These are phyloP conservation scores for Chelon auratus DNA, from an alignment of 2,797 vertebrate genomes.

Conservation along the genomic window DNA sequence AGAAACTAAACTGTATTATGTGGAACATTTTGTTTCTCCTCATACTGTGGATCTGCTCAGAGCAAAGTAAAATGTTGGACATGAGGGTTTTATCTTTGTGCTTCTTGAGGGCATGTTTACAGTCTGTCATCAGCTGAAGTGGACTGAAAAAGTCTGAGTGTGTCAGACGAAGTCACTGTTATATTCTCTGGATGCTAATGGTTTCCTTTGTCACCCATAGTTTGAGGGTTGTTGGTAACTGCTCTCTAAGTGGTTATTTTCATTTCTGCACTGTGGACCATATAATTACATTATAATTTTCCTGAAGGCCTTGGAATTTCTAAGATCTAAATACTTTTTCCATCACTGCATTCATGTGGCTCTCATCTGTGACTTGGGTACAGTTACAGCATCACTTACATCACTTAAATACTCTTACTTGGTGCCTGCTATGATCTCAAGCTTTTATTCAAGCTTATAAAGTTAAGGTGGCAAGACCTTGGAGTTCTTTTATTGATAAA, in stretches of 20 bases:
- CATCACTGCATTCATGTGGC: background rate
- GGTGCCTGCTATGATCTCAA: slow-evolving; percentile 33
- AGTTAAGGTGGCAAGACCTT: slow-evolving; percentile 19
- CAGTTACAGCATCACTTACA: slow-evolving; percentile 8
- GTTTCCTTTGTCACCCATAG: background rate
- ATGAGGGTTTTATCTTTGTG: background rate
- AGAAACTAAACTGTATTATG: slow-evolving; percentile 38
- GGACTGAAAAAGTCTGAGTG: background rate
- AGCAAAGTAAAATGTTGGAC: slow-evolving; percentile 24
- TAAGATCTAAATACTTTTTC: background rate
- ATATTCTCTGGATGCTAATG: background rate
- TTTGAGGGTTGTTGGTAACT: background rate
- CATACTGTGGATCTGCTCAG: slow-evolving; percentile 10
- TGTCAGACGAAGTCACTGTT: background rate
- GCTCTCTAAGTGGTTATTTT: background rate
- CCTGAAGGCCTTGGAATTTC: background rate
- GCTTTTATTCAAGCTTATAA: slow-evolving; percentile 27
- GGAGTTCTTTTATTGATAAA: slow-evolving; percentile 8
- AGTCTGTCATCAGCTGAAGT: background rate
- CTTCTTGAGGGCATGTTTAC: background rate
- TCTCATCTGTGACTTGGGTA: slow-evolving; percentile 13
- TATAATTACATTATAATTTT: background rate
- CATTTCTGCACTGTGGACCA: slow-evolving; percentile 3
- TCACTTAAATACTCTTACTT: slow-evolving; percentile 7
- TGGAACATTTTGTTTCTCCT: slow-evolving; percentile 36